These are phyloP conservation scores for Diachrysia chrysitis DNA, from an alignment of 2,888 invertebrate species.

Conservation along the genomic window DNA sequence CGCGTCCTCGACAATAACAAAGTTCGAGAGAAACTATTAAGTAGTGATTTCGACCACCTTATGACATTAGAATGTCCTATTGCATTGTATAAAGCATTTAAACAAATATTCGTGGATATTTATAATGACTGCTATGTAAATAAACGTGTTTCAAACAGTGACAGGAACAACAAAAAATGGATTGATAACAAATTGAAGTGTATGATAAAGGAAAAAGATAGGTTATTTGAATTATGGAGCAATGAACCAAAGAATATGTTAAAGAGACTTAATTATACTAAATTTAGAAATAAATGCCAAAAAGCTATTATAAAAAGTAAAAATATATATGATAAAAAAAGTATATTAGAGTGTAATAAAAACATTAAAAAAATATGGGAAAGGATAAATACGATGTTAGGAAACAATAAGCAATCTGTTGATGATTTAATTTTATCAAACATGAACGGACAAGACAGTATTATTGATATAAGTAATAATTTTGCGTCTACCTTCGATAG, in stretches of 20 bases:
- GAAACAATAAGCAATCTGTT: neutral
- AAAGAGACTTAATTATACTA: constrained; percentile 8
- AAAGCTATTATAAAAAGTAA: constrained; percentile 13
- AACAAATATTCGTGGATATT: neutral
- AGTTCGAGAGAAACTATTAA: neutral
- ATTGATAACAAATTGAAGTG: neutral
- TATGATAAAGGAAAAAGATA: constrained; percentile 5
- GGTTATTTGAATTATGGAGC: constrained; percentile 4
- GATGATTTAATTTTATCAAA: neutral
- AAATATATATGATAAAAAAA: constrained; percentile 14
- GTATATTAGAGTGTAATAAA: constrained; percentile 15
- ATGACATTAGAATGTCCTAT: constrained; percentile 8
- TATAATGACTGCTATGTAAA: constrained; percentile 7
- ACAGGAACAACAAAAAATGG: constrained; percentile 4
- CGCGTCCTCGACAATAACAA: constrained; percentile 6
- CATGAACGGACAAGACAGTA: constrained; percentile 8
- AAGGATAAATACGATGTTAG: constrained; percentile 5
- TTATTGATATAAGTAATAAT: neutral
- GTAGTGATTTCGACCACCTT: neutral
- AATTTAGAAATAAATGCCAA: constrained; percentile 11
- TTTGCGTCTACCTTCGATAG: no score
- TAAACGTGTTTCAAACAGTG: neutral
- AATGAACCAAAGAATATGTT: constrained; percentile 7
- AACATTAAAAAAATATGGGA: constrained; percentile 18
- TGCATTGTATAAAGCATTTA: constrained; percentile 1